These are phyloP conservation scores for Ephialtes manifestator DNA, from an alignment of 2,888 invertebrate species.

Conservation along the genomic window DNA sequence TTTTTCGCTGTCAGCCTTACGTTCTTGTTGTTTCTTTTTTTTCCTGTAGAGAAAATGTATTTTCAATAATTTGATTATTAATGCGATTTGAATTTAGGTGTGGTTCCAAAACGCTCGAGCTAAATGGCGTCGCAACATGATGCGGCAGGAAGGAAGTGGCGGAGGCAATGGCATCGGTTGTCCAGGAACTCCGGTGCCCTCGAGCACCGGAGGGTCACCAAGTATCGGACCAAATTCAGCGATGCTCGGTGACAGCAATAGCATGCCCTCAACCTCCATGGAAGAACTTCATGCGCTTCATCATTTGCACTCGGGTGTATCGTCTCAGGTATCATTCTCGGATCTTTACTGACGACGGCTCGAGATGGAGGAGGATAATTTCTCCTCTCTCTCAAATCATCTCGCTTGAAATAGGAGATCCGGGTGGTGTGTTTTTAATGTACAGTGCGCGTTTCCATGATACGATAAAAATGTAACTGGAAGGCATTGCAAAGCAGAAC, in stretches of 20 bases:
- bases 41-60: no score
- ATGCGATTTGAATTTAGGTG: conserved; percentile 89
- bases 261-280: conserved; percentile 87
- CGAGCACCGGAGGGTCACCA: conserved; percentile 83
- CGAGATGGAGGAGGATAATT: conserved; percentile 77
- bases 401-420: conserved; percentile 56
- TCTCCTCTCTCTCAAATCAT: conserved; percentile 69
- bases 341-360: conserved; percentile 85
- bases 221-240: conserved; percentile 83
- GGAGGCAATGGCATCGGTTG: conserved; percentile 78
- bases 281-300: conserved; percentile 87
- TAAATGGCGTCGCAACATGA: conserved; percentile 98
- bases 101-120: conserved; percentile 99
- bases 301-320: conserved; percentile 87
- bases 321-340: conserved; percentile 85
- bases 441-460: conserved; percentile 39
- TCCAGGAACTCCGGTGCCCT: conserved; percentile 84
- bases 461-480: not conserved
- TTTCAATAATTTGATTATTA: no score
- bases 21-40: no score
- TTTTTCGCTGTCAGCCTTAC: no score
- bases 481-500: not conserved
- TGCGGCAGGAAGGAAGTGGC: conserved; percentile 91
- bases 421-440: not conserved
- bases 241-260: conserved; percentile 86